Evolutionary conservation across 2,797 vertebrate genomes (phyloP), one percentile per base, ranked within the genome.

Genomic region (Psittacula derbiana): DNA sequence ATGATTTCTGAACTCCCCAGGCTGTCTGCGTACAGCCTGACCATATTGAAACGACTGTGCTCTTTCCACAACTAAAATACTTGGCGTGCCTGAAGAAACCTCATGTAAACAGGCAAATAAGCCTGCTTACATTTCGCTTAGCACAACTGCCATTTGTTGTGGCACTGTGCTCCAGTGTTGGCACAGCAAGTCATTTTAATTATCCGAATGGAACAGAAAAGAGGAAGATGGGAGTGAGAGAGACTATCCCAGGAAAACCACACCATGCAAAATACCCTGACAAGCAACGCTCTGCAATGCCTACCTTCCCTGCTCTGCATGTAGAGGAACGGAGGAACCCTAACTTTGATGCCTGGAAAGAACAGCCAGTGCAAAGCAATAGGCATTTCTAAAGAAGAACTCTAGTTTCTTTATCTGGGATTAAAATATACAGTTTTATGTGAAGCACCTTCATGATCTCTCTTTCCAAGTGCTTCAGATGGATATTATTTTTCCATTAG

Each of bases 1-100:
- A 83, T 79, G 1, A 65, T 95, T 92, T 91, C 61, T 90, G 57
- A 93, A 91, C 74, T 92, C 79, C 44, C 71, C 58, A 24, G 41
- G 4, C 69, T 73, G 67, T 64, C 90, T 86, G 16, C 31, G 2
- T 33, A 12, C n/a, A 66, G 70, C 69, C 87, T 94, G 87, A 86
- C 61, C 65, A 30, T 55, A 43, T 49, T 83, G 62, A 95, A 91
- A n/a, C 4, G 31, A 33, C 69, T 46, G 18, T 21, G 40, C 24
- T 82, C 36, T 44, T 88, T 62, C 70, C 31, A 86, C 38, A 15
- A 3, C 72, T 81, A 27, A 69, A 95, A 91, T 70, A 74, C 58
- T 76, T 64, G 62, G 72, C n/a, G 2, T 23, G 43, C 80, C 83
- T 85, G 49, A 66, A 89, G 86, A 72, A 95, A 31, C 41, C 38